Evolutionary conservation across 1,140 invertebrate species (phyloP).

Genomic region (Onthophagus taurus): DNA sequence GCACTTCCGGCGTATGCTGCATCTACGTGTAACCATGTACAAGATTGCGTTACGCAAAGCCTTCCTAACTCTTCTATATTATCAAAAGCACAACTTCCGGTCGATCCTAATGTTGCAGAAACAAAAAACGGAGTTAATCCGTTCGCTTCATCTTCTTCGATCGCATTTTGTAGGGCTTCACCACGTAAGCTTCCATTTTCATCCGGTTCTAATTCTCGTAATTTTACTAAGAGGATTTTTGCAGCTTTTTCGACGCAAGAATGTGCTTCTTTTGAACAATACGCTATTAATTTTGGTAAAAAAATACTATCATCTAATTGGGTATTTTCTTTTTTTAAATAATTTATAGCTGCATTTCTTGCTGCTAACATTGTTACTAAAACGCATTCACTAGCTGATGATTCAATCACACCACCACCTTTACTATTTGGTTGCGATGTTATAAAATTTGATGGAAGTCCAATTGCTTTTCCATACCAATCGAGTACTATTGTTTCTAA

Average conservation of each 20-base stretch:
- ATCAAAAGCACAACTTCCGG: constrained; percentile 75
- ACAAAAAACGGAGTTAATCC: constrained; percentile 85
- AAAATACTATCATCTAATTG: constrained; percentile 77
- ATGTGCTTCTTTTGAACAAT: constrained; percentile 93
- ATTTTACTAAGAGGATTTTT: constrained; percentile 81
- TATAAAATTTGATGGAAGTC: constrained; percentile 81
- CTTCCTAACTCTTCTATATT: constrained; percentile 72
- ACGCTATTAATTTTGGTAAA: constrained; percentile 80
- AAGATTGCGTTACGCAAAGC: constrained; percentile 56
- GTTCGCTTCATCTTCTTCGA: constrained; percentile 64
- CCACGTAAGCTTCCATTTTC: constrained; percentile 71
- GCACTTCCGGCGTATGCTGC: constrained; percentile 76
- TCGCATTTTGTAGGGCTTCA: constrained; percentile 54
- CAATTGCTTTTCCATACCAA: constrained; percentile 92
- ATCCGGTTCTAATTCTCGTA: constrained; percentile 81
- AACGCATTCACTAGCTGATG: constrained; percentile 87
- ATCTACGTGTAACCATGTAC: constrained; percentile 65
- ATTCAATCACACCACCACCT: constrained; percentile 89
- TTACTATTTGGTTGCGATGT: constrained; percentile 59
- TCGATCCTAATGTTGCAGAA: constrained; percentile 68
- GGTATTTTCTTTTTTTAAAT: constrained; percentile 54
- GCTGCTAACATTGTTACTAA: constrained; percentile 83
- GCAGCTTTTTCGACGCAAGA: constrained; percentile 95
- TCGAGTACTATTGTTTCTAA: constrained; percentile 95
- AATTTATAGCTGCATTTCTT: constrained; percentile 73